Conservation (phyloP, 2,888 invertebrate species). For the Acanthosepion esculentum region DNA sequence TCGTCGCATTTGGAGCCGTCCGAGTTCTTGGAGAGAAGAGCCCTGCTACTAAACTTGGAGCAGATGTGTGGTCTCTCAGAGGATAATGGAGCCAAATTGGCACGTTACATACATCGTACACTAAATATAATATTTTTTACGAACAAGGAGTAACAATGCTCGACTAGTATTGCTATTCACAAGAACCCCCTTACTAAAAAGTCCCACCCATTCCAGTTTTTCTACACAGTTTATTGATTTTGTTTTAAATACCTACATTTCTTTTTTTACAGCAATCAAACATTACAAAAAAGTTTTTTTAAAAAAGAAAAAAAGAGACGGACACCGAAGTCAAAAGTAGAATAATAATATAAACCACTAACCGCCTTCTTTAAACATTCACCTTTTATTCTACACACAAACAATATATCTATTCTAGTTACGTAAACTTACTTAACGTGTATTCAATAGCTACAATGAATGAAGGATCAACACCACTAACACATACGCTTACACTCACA, state of each 20-base stretch:
- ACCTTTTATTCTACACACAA: too few relatives aligned
- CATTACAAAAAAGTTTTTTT: not conserved
- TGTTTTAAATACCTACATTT: not conserved
- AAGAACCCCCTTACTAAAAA: not conserved
- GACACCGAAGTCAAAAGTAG: too few relatives aligned
- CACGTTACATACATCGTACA: not conserved
- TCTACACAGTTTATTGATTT: not conserved
- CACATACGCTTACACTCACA: slow-evolving; percentile 36
- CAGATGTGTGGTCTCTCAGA: not conserved
- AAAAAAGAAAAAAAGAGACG: not conserved
- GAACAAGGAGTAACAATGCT: not conserved
- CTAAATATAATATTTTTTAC: not conserved
- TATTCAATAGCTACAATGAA: too few relatives aligned
- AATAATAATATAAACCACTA: too few relatives aligned
- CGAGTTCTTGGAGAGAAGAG: slow-evolving; percentile 35
- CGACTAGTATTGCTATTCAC: not conserved
- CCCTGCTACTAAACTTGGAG: not conserved
- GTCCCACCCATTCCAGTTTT: not conserved
- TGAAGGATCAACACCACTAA: slow-evolving; percentile 33
- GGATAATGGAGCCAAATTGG: slow-evolving; percentile 44
- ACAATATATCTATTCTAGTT: too few relatives aligned
- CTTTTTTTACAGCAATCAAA: not conserved
- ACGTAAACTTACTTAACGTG: too few relatives aligned
- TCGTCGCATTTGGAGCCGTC: slow-evolving; percentile 34
- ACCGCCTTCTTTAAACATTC: too few relatives aligned